Evolutionary conservation across 2,797 vertebrate genomes (phyloP).

Genomic region (Lophius americanus): DNA sequence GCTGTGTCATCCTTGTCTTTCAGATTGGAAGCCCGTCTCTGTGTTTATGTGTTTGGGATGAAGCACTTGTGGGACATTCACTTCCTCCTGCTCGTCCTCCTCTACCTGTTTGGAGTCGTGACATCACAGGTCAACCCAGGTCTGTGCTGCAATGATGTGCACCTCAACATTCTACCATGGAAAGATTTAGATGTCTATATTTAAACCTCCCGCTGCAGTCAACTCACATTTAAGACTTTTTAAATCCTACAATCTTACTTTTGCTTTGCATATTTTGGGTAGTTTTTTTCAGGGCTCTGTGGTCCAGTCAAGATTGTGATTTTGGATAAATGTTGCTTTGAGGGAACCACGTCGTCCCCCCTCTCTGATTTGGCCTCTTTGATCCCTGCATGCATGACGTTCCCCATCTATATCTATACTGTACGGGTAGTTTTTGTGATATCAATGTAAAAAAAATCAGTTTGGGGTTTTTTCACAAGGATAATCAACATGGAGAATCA

Average conservation of each 20-base stretch:
- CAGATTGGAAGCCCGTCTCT: constrained; percentile 63
- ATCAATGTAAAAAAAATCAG: constrained; percentile 71
- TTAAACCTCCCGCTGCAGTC: background rate
- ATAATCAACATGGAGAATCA: constrained; percentile 53
- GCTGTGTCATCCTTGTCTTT: constrained; percentile 43
- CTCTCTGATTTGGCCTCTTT: constrained; percentile 60
- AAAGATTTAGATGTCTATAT: background rate
- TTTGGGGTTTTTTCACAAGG: constrained; percentile 68
- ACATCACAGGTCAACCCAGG: constrained; percentile 84
- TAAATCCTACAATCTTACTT: constrained; percentile 36
- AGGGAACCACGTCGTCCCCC: constrained; percentile 49
- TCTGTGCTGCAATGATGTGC: constrained; percentile 42
- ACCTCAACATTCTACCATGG: background rate
- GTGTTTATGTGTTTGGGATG: constrained; percentile 73
- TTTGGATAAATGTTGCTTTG: constrained; percentile 57
- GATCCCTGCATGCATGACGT: constrained; percentile 55
- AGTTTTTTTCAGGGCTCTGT: constrained; percentile 23
- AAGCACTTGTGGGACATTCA: constrained; percentile 73
- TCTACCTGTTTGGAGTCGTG: constrained; percentile 73
- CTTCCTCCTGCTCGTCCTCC: constrained; percentile 74
- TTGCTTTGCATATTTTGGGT: constrained; percentile 53
- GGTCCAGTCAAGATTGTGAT: constrained; percentile 41
- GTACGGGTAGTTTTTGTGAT: constrained; percentile 72
- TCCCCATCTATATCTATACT: constrained; percentile 54
- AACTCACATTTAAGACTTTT: constrained; percentile 29